These are phyloP conservation scores for Chloebia gouldiae DNA, from an alignment of 2,113 vertebrate genomes.

Conservation along the genomic window DNA sequence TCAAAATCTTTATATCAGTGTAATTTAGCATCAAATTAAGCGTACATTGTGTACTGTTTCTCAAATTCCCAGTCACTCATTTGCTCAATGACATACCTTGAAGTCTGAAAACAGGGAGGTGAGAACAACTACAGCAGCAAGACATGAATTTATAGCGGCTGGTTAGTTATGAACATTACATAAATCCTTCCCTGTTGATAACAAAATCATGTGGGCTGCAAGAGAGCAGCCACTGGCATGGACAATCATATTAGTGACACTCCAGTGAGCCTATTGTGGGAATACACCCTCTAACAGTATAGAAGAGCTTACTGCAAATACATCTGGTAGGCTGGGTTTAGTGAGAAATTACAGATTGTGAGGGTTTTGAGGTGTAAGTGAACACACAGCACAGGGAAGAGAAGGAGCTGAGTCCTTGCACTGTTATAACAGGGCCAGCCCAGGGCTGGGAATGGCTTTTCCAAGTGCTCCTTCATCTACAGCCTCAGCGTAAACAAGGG, in stretches of 20 bases:
- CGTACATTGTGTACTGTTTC: neutral
- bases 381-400: neutral
- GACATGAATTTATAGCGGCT: slow-evolving; percentile 1
- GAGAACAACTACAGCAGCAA: neutral
- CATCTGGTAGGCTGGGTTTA: neutral
- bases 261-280: slow-evolving; percentile 38
- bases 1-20: neutral
- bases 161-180: slow-evolving; percentile 31
- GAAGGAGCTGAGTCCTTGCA: neutral
- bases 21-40: neutral
- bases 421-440: neutral
- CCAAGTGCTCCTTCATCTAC: neutral
- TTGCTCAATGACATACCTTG: neutral
- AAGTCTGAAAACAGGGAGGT: neutral
- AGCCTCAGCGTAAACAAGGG: neutral
- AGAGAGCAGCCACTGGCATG: slow-evolving; percentile 56
- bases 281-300: neutral
- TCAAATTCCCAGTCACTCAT: neutral
- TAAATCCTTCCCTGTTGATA: slow-evolving; percentile 30
- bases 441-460: neutral
- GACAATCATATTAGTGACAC: slow-evolving; percentile 53
- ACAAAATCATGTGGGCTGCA: slow-evolving; percentile 37
- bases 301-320: slow-evolving; percentile 2
- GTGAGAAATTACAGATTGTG: slow-evolving; percentile 4
- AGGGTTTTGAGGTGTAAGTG: neutral